These are phyloP conservation scores for Trissolcus brochymenae DNA, from an alignment of 2,888 invertebrate genomes.

Conservation along the genomic window DNA sequence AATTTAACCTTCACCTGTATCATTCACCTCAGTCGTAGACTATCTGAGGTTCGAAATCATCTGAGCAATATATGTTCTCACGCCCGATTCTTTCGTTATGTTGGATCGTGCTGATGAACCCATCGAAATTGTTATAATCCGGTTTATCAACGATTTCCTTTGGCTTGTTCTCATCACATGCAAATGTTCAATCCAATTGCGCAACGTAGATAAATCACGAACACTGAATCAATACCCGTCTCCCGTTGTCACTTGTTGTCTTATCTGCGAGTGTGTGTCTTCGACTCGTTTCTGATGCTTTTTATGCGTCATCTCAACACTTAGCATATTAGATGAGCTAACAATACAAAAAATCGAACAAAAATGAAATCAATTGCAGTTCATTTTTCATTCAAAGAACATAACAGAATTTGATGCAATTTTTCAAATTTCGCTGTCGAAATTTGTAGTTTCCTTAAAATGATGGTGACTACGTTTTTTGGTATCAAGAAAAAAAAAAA, in stretches of 20 bases:
- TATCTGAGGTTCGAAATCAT: neutral
- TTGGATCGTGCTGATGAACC: neutral
- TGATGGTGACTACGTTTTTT: neutral
- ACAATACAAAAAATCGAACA: too few species aligned
- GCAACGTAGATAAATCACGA: constrained; percentile 17
- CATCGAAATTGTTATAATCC: constrained; percentile 1
- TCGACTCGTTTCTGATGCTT: neutral
- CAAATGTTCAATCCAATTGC: constrained; percentile 29
- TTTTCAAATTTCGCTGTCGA: too few species aligned
- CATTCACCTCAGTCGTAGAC: neutral
- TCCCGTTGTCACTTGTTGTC: too few species aligned
- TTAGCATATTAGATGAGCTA: too few species aligned
- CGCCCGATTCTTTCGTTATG: neutral
- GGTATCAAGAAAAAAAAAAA: too few species aligned
- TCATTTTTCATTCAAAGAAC: too few species aligned
- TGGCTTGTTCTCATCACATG: neutral
- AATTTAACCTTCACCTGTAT: neutral
- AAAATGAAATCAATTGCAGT: too few species aligned
- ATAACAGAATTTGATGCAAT: too few species aligned
- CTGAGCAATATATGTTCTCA: neutral
- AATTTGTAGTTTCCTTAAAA: too few species aligned
- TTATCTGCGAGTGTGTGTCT: neutral
- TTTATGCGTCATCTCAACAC: neutral
- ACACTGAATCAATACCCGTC: constrained; percentile 14
- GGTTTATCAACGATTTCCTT: constrained; percentile 11